These are phyloP conservation scores for Asarcornis scutulata DNA, from an alignment of 2,113 vertebrate species.

Conservation along the genomic window DNA sequence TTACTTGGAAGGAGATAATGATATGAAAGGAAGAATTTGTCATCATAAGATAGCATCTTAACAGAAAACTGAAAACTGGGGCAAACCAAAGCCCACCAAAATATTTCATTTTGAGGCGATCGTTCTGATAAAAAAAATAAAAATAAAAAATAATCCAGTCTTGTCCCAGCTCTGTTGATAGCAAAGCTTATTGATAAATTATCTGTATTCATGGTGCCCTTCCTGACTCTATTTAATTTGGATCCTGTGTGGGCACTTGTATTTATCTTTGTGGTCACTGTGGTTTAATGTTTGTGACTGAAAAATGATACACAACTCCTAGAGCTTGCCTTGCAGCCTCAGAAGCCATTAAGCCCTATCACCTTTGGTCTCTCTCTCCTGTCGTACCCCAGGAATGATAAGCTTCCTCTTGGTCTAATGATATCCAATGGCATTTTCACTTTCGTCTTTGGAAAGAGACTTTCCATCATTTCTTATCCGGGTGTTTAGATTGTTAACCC, in stretches of 20 bases:
- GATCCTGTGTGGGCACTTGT: background rate
- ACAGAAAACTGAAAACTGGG: background rate
- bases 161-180: background rate
- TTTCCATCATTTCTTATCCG: background rate
- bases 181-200: constrained; percentile 40
- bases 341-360: background rate
- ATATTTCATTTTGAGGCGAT: background rate
- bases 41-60: background rate
- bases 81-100: background rate
- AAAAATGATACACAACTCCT: constrained; percentile 20
- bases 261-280: constrained; percentile 33
- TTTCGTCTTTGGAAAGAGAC: background rate
- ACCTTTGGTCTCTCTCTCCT: background rate
- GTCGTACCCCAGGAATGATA: background rate
- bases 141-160: background rate
- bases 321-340: background rate
- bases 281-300: constrained; percentile 22
- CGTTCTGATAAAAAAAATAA: background rate
- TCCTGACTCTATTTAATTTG: constrained; percentile 58
- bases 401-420: background rate
- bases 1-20: background rate
- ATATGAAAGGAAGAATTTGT: background rate
- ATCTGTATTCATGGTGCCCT: background rate
- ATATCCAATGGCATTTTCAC: background rate
- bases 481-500: background rate